Conservation (phyloP, 2,113 vertebrate genomes). For the Heterochromis multidens region DNA sequence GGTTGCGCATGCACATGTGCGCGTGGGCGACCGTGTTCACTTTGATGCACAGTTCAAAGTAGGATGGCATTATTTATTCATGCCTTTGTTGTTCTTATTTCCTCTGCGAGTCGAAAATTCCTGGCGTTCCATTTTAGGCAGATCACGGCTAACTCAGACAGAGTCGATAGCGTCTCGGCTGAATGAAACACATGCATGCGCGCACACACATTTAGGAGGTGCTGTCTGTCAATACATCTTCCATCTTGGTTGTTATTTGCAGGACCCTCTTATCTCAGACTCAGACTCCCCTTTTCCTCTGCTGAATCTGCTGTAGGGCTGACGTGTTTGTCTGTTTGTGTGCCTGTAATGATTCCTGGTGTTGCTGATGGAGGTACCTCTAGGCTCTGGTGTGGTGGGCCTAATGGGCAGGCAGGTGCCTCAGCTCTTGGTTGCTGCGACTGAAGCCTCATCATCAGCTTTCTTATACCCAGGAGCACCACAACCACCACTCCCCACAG, state of each 20-base stretch:
- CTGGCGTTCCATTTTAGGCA: slow-evolving; percentile 63
- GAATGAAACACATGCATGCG: not conserved
- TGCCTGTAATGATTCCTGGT: not conserved
- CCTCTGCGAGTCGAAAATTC: slow-evolving; percentile 58
- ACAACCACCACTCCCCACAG: slow-evolving; percentile 6
- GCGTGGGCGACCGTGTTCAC: slow-evolving; percentile 48
- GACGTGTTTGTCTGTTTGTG: not conserved
- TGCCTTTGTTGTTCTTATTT: slow-evolving; percentile 76
- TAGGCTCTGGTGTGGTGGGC: slow-evolving; percentile 2
- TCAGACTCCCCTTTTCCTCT: not conserved
- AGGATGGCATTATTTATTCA: slow-evolving; percentile 74
- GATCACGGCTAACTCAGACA: slow-evolving; percentile 45
- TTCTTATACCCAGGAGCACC: not conserved
- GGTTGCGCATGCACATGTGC: not conserved
- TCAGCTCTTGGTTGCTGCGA: not conserved
- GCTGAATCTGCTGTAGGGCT: slow-evolving; percentile 9
- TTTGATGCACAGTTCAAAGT: slow-evolving; percentile 78
- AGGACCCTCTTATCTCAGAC: slow-evolving; percentile 20
- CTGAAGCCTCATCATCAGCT: not conserved
- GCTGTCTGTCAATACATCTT: slow-evolving; percentile 31
- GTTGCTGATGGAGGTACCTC: slow-evolving; percentile 20
- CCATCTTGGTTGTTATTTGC: slow-evolving; percentile 37
- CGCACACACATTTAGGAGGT: slow-evolving; percentile 19
- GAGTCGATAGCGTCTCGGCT: slow-evolving; percentile 25
- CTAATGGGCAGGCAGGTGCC: slow-evolving; percentile 40